Conservation (phyloP, 2,888 invertebrate genomes). For the Polydrusus tereticollis region DNA sequence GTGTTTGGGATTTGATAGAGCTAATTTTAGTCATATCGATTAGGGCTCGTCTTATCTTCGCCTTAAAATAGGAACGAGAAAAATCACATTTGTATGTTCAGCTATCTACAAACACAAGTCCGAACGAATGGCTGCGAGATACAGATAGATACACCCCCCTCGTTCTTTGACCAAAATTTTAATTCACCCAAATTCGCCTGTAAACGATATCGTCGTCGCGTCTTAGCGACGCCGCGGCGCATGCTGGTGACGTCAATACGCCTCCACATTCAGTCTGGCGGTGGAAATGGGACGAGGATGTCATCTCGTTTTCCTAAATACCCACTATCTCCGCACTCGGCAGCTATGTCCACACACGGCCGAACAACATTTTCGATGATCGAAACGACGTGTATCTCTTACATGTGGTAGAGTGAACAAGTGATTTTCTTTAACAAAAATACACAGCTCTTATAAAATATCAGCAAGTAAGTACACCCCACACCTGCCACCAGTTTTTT, state of each 20-base stretch:
- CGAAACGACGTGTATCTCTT: constrained; percentile 3
- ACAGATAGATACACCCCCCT: no score
- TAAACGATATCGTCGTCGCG: constrained; percentile 38
- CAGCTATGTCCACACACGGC: constrained; percentile 28
- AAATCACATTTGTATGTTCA: neutral
- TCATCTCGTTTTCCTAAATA: constrained; percentile 32
- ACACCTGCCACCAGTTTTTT: constrained; percentile 19
- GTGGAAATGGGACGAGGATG: constrained; percentile 61
- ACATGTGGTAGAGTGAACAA: constrained; percentile 15
- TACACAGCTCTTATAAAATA: neutral
- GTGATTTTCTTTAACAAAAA: neutral
- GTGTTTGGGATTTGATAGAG: neutral
- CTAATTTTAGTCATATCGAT: constrained; percentile 2
- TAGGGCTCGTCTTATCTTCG: neutral
- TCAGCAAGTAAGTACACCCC: constrained; percentile 16
- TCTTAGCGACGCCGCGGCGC: constrained; percentile 52
- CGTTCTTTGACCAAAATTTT: constrained; percentile 28
- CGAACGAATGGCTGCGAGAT: no score
- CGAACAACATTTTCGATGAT: constrained; percentile 26
- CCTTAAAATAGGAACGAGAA: neutral
- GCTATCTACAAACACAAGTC: neutral
- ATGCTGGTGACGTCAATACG: constrained; percentile 64
- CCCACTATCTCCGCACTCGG: constrained; percentile 31
- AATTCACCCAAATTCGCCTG: constrained; percentile 43
- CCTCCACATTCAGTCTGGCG: constrained; percentile 64